Conservation (phyloP, 2,797 vertebrate genomes). For the Parauchenoglanis ngamensis region DNA sequence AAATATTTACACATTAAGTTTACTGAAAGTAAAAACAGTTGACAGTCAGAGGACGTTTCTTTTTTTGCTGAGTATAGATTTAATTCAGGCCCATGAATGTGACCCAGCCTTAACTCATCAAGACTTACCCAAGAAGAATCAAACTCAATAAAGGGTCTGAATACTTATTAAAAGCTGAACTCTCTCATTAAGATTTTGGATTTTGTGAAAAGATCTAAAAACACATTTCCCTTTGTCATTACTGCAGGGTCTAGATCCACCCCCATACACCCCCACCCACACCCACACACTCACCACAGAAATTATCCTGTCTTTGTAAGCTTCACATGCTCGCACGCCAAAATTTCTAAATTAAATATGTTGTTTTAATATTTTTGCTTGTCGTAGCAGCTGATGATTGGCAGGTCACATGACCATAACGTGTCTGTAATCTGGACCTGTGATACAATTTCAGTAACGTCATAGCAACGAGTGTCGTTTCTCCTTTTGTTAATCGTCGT, state of each 20-base stretch:
- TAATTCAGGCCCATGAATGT: neutral
- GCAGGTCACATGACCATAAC: neutral
- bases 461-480: neutral
- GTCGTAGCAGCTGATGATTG: neutral
- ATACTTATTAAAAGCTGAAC: neutral
- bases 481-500: neutral
- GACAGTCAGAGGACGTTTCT: no score
- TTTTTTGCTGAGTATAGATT: no score
- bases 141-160: neutral
- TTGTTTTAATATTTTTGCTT: neutral
- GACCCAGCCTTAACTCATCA: neutral
- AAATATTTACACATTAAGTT: no score
- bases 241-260: neutral
- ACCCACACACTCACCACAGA: no score
- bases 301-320: no score
- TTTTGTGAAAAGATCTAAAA: neutral
- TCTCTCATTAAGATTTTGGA: neutral
- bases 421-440: neutral
- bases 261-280: no score
- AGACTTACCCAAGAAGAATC: neutral
- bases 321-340: no score
- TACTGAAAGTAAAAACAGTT: no score
- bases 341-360: no score
- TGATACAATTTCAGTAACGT: neutral
- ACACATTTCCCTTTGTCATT: neutral